These are phyloP conservation scores for Torymus texanus DNA, from an alignment of 2,888 invertebrate genomes.

Conservation along the genomic window DNA sequence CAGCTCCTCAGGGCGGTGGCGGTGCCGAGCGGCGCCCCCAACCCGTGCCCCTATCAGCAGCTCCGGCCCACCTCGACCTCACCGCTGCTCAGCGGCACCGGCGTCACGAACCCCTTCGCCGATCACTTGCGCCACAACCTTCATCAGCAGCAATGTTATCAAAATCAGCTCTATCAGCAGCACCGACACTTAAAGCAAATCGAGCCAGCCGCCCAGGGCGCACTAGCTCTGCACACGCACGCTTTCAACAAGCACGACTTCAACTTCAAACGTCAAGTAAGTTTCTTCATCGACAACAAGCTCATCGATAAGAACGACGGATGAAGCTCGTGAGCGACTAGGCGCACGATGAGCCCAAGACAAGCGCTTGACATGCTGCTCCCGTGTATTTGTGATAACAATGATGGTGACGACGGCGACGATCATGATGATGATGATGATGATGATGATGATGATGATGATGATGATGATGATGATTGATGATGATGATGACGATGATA, in stretches of 20 bases:
- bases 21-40: conserved; percentile 63
- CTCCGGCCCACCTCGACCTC: conserved; percentile 53
- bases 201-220: conserved; percentile 70
- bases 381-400: too few relatives aligned
- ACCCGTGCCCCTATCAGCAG: conserved; percentile 61
- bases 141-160: conserved; percentile 69
- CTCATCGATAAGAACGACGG: conserved; percentile 83
- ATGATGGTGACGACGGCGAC: conserved; percentile 2
- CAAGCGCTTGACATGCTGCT: not conserved
- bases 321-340: conserved; percentile 63
- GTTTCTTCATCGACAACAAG: conserved; percentile 88
- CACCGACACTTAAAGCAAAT: conserved; percentile 71
- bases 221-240: conserved; percentile 75
- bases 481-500: conserved; percentile 7
- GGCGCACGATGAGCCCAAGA: conserved; percentile 1
- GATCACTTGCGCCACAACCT: conserved; percentile 63
- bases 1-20: conserved; percentile 70
- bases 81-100: conserved; percentile 61
- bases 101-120: conserved; percentile 71
- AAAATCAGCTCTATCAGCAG: conserved; percentile 64
- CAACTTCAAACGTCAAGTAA: conserved; percentile 89
- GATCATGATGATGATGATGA: not conserved
- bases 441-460: conserved; percentile 6
- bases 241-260: conserved; percentile 80
- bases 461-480: conserved; percentile 13